Evolutionary conservation across 2,888 invertebrate species (phyloP), one percentile per base, ranked within the genome.

Genomic region (Ommatoiulus sabulosus): DNA sequence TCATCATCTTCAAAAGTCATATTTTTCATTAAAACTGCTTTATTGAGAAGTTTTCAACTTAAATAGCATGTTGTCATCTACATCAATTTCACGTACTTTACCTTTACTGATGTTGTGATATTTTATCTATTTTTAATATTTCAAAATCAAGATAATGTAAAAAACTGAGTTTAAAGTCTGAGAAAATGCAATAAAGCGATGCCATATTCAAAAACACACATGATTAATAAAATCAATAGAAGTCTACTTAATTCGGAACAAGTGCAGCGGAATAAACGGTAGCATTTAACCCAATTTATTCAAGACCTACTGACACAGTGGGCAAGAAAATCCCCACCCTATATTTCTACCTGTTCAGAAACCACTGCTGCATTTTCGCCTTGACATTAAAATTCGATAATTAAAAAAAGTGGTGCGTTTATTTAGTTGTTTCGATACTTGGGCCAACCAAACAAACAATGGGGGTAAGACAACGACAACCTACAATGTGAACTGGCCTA

Each of bases 221-320:
- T 57, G 3, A 3, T 57, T 57, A 15, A 57, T 63, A 20, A 20
- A n/a, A 63, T 63, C 63, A 63, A n/a, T 63, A n/a, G 3, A 63
- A 20, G n/a, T 12, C 63, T 63, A n/a, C 63, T 17, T 63, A 63
- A 63, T 63, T 63, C 63, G 20, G 63, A n/a, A n/a, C 63, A 63
- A 63, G 63, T 63, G n/a, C 63, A 63, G 63, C 63, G 63, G 63
- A 63, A 63, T n/a, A 63, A 63, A 63, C 63, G 20, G 63, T 63
- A 63, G 63, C 63, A 63, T 63, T 63, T 63, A 63, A 63, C 63
- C 63, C 63, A 63, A 63, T 63, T 63, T 63, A 63, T 63, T 63
- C 63, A n/a, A 63, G 63, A 63, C 63, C 63, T 63, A 63, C 63
- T 63, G 63, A 63, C 63, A 63, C 63, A 63, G 63, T 63, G n/a